These are phyloP conservation scores for Periophthalmus magnuspinnatus DNA, from an alignment of 2,797 vertebrate species.

Conservation along the genomic window DNA sequence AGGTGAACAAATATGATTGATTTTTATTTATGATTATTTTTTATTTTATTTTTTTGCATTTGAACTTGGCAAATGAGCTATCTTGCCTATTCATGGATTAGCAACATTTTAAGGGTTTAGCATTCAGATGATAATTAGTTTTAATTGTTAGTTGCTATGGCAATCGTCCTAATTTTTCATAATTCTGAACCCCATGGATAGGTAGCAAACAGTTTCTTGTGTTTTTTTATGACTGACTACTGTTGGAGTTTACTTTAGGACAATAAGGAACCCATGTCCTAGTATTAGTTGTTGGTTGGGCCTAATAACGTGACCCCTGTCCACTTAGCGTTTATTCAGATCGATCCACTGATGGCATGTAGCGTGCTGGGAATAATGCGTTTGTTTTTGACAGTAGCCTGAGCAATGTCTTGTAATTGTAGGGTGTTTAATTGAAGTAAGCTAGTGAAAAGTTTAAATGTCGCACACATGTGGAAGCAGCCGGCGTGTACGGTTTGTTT, in stretches of 20 bases:
- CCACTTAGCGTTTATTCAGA: not conserved
- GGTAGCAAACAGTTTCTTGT: not conserved
- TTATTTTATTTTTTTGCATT: too few relatives aligned
- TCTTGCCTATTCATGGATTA: too few relatives aligned
- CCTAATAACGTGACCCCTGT: not conserved
- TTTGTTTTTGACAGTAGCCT: not conserved
- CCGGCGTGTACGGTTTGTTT: conserved; percentile 26
- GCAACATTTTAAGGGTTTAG: too few relatives aligned
- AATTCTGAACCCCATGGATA: too few relatives aligned
- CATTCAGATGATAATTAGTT: too few relatives aligned
- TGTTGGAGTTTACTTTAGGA: not conserved
- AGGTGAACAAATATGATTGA: too few relatives aligned
- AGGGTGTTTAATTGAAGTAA: not conserved
- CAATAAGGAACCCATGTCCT: not conserved
- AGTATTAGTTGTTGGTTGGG: too few relatives aligned
- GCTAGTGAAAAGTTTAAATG: conserved; percentile 7
- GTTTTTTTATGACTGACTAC: not conserved
- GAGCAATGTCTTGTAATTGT: not conserved
- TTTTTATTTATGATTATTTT: too few relatives aligned
- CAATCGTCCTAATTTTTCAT: too few relatives aligned
- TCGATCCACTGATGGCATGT: not conserved
- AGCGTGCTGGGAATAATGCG: not conserved
- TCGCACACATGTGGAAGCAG: conserved; percentile 14
- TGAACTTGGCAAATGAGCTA: too few relatives aligned
- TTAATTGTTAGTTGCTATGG: too few relatives aligned